phyloP scores from a whole-genome alignment of 2,888 invertebrate species.

The Dichetophora obliterata region DNA sequence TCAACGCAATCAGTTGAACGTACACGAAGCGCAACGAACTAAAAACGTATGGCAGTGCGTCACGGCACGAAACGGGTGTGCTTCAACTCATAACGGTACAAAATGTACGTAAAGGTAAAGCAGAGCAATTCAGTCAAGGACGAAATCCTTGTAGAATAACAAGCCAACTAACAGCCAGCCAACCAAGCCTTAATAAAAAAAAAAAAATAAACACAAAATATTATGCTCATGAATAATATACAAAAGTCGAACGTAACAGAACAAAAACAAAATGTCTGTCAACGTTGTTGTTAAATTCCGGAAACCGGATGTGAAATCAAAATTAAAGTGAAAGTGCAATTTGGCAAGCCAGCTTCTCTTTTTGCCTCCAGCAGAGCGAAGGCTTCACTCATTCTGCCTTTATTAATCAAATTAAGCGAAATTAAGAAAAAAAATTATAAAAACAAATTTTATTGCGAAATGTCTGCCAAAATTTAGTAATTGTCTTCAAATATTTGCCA shows the following conservation, averaged over 20 bases:
- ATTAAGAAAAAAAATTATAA: not conserved
- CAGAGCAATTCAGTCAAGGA: slow-evolving; percentile 14
- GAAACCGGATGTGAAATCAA: no score
- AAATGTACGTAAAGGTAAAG: not conserved
- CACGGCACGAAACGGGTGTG: not conserved
- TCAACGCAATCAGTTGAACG: slow-evolving; percentile 8
- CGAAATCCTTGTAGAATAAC: slow-evolving; percentile 15
- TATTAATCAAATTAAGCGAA: not conserved
- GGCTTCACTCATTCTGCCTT: no score
- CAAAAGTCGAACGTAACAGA: no score
- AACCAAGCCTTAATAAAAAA: slow-evolving; percentile 11
- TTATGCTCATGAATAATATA: not conserved
- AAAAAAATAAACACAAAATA: not conserved
- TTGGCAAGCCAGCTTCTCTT: no score
- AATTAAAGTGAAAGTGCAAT: no score
- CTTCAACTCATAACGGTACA: not conserved
- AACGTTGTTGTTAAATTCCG: no score
- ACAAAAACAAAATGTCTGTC: no score
- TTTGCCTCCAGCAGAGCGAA: no score
- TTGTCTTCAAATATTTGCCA: no score
- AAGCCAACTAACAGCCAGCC: not conserved
- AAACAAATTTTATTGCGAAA: not conserved
- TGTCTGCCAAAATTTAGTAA: not conserved
- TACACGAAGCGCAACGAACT: slow-evolving; percentile 18
- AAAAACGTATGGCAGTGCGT: not conserved